These are phyloP conservation scores for Cepaea hortensis DNA, from an alignment of 2,888 invertebrate species.

Conservation along the genomic window DNA sequence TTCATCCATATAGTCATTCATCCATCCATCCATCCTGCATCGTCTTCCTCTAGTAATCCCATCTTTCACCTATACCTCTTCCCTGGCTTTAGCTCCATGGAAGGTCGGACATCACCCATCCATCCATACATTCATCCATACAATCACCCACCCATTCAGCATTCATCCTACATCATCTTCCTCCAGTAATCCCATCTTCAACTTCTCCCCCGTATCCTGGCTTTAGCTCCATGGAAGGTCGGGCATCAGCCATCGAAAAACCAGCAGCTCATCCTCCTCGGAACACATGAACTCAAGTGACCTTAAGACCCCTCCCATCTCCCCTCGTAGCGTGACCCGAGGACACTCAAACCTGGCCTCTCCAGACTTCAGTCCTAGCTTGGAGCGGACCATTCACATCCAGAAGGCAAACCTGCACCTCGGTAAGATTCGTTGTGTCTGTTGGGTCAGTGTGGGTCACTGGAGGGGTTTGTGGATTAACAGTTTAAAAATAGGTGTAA, in stretches of 20 bases:
- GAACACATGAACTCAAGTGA: constrained; percentile 71
- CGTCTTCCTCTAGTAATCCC: background rate
- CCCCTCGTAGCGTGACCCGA: constrained; percentile 62
- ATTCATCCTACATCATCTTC: background rate
- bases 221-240: constrained; percentile 15
- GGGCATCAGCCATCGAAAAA: constrained; percentile 49
- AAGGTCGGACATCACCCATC: background rate
- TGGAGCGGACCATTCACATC: constrained; percentile 80
- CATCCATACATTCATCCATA: background rate
- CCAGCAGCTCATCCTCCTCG: constrained; percentile 63
- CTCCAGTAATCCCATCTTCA: too few relatives aligned
- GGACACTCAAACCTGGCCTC: constrained; percentile 63
- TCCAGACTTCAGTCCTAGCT: constrained; percentile 69
- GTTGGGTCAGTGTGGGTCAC: background rate
- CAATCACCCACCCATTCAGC: background rate
- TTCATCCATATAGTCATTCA: background rate
- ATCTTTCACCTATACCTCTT: background rate
- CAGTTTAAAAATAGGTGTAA: background rate
- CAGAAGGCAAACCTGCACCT: constrained; percentile 79
- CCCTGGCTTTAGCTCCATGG: background rate
- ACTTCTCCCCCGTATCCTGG: background rate
- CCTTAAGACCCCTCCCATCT: constrained; percentile 67
- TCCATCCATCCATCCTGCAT: background rate
- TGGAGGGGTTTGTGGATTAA: too few relatives aligned
- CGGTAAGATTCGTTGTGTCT: constrained; percentile 73